Conservation (phyloP, 2,797 vertebrate species). For the Setipinna tenuifilis region DNA sequence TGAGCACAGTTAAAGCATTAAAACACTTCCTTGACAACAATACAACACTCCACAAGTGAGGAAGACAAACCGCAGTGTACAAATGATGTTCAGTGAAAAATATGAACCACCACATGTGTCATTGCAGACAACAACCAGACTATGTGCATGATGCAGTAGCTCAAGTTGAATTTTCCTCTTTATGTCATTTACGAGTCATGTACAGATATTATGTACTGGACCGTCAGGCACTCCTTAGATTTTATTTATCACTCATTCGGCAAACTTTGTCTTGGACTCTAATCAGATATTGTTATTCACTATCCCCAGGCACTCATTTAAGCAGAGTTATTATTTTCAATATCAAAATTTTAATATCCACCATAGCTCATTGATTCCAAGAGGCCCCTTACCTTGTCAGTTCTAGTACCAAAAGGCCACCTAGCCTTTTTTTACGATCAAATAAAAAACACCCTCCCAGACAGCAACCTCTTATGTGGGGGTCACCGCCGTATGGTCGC, state of each 20-base stretch:
- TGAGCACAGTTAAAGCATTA: constrained; percentile 19
- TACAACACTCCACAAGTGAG: background rate
- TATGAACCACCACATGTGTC: background rate
- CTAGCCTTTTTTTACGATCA: background rate
- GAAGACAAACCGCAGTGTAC: background rate
- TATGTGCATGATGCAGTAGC: background rate
- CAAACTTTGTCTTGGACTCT: background rate
- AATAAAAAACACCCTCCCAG: background rate
- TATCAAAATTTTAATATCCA: background rate
- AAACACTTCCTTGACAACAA: background rate
- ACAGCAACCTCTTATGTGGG: background rate
- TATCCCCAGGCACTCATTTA: background rate
- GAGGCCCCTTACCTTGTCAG: background rate
- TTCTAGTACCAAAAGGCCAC: background rate
- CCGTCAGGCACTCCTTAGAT: background rate
- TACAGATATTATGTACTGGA: background rate
- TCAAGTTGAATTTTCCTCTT: background rate
- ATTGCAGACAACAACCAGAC: background rate
- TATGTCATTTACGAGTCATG: background rate
- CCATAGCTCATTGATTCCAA: background rate
- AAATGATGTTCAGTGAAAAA: background rate
- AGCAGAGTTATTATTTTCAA: background rate
- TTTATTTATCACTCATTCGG: background rate
- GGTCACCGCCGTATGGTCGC: background rate
- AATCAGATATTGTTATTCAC: background rate